These are phyloP conservation scores for Aphyosemion australe DNA, from an alignment of 2,113 vertebrate genomes.

Conservation along the genomic window DNA sequence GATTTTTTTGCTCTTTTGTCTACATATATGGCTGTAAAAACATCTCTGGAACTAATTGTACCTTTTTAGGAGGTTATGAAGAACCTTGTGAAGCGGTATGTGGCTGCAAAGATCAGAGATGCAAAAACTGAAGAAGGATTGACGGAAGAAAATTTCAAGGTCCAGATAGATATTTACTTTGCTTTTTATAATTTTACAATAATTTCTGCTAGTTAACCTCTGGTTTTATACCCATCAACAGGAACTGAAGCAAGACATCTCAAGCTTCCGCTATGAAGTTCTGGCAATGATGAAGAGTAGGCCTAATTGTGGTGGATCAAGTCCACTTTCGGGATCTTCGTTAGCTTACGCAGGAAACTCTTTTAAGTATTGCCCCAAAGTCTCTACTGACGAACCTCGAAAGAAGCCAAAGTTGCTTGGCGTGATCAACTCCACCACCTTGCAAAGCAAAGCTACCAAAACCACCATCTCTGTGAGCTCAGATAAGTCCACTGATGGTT, in stretches of 20 bases:
- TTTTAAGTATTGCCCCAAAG: conserved; percentile 74
- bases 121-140: conserved; percentile 94
- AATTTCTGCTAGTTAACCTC: conserved; percentile 1
- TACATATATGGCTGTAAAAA: background rate
- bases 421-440: conserved; percentile 66
- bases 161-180: conserved; percentile 53
- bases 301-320: conserved; percentile 53
- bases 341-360: conserved; percentile 81
- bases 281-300: conserved; percentile 89
- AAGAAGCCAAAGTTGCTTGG: conserved; percentile 81
- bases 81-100: conserved; percentile 94
- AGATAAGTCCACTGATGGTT: conserved; percentile 76
- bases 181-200: background rate
- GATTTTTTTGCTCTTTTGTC: background rate
- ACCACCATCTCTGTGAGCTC: conserved; percentile 67
- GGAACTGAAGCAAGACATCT: conserved; percentile 99
- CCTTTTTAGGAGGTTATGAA: conserved; percentile 89
- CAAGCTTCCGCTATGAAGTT: conserved; percentile 97
- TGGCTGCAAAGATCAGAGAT: conserved; percentile 97
- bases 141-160: conserved; percentile 99
- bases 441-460: conserved; percentile 67
- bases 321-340: conserved; percentile 59
- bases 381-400: conserved; percentile 71
- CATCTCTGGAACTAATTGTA: background rate
- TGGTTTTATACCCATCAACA: conserved; percentile 56